phyloP scores from a whole-genome alignment of 2,797 vertebrate genomes.

The Mormyrops boulengeri region DNA sequence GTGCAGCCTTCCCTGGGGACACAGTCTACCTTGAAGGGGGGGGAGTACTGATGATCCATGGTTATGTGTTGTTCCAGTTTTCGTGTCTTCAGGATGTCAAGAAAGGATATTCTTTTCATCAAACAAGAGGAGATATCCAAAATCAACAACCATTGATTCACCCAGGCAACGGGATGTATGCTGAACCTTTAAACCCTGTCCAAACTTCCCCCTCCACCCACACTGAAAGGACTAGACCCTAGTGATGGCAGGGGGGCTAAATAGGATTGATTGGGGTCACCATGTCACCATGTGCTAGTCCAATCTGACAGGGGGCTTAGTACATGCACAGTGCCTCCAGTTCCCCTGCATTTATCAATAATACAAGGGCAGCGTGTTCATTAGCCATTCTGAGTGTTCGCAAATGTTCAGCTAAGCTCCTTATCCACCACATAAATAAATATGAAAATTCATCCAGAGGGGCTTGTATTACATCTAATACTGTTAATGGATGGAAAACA shows the following conservation, averaged over 20 bases:
- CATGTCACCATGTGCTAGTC: not conserved
- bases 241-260: not conserved
- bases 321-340: not conserved
- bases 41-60: not conserved
- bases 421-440: not conserved
- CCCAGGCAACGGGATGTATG: not conserved
- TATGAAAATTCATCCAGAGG: not conserved
- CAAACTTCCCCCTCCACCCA: not conserved
- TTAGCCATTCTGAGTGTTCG: not conserved
- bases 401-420: not conserved
- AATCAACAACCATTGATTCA: not conserved
- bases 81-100: not conserved
- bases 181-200: not conserved
- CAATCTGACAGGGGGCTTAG: not conserved
- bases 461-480: not conserved
- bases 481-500: not conserved
- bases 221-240: not conserved
- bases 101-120: not conserved
- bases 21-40: not conserved
- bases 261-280: not conserved
- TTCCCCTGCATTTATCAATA: slow-evolving; percentile 9
- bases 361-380: not conserved
- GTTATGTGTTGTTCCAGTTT: not conserved
- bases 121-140: not conserved
- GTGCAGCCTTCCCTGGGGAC: not conserved